Conservation (phyloP, 2,888 invertebrate species). For the Erebia epiphron region DNA sequence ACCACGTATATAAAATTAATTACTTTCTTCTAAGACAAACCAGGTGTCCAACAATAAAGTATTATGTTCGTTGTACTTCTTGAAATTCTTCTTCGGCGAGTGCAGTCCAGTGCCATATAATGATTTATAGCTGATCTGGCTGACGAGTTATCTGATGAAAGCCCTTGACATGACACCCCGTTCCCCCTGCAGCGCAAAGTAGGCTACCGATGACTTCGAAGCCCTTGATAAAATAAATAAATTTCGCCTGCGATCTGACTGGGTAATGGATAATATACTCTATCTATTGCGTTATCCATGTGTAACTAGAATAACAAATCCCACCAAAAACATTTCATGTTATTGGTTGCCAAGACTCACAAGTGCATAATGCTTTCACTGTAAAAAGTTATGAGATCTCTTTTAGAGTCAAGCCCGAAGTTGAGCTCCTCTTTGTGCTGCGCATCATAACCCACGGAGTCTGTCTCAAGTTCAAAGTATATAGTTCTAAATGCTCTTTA, state of each 20-base stretch:
- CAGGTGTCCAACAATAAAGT: background rate
- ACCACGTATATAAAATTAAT: conserved; percentile 1
- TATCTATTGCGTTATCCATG: background rate
- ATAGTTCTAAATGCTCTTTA: too few relatives aligned
- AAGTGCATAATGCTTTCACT: too few relatives aligned
- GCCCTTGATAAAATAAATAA: conserved; percentile 2
- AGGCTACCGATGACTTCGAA: background rate
- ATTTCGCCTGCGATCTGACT: background rate
- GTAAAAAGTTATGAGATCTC: too few relatives aligned
- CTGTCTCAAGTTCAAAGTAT: too few relatives aligned
- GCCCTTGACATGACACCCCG: background rate
- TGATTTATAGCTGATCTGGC: background rate
- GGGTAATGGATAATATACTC: background rate
- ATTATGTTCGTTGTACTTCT: conserved; percentile 9
- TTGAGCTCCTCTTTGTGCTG: too few relatives aligned
- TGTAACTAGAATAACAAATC: too few relatives aligned
- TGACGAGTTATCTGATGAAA: background rate
- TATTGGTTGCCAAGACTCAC: too few relatives aligned
- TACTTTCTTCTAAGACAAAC: conserved; percentile 1
- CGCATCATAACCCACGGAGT: too few relatives aligned
- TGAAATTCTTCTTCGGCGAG: conserved; percentile 10
- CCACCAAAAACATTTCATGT: too few relatives aligned
- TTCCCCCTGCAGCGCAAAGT: background rate
- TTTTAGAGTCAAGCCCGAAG: too few relatives aligned
- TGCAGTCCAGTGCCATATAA: background rate